Percentiles rank a stretch among this genome's conserved stretches.
phyloP scores from a whole-genome alignment of 2,797 vertebrate species.

The Poeciliopsis paucimaculata region DNA sequence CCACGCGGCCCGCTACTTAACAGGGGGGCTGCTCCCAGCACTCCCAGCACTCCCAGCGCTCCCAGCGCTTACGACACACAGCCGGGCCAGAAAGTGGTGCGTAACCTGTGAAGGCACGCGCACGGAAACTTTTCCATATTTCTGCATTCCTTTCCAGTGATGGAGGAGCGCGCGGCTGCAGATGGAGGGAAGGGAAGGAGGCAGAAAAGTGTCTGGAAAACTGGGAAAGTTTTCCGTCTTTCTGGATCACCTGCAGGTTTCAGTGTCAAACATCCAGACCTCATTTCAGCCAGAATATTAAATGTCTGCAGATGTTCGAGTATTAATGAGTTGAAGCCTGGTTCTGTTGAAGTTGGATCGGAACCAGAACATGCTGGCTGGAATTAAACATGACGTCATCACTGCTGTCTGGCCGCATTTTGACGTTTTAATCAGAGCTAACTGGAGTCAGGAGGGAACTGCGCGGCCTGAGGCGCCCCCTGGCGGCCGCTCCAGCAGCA shows the following conservation, averaged over 20 bases:
- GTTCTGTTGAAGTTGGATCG: neutral
- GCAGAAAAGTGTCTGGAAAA: no score
- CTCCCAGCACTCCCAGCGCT: conserved; percentile 83
- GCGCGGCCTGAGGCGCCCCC: neutral
- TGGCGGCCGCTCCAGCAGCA: neutral
- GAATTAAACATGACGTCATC: neutral
- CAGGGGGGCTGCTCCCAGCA: conserved; percentile 90
- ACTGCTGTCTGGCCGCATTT: neutral
- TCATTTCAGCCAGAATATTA: neutral
- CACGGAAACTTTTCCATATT: conserved; percentile 90
- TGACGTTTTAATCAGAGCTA: neutral
- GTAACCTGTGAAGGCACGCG: conserved; percentile 71
- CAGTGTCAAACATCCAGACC: neutral
- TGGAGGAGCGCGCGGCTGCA: conserved; percentile 57
- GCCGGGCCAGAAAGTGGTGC: conserved; percentile 80
- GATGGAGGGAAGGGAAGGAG: conserved; percentile 10
- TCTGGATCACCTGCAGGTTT: neutral
- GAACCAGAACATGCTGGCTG: neutral
- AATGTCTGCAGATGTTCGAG: neutral
- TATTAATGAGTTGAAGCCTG: neutral
- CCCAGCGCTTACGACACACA: conserved; percentile 91
- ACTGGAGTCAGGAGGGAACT: neutral
- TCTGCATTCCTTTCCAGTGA: conserved; percentile 90
- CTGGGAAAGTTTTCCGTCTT: neutral
- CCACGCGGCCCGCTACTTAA: conserved; percentile 91